Base-by-base conservation (phyloP, 2,797 vertebrate genomes). In the Rhinoraja longicauda region DNA sequence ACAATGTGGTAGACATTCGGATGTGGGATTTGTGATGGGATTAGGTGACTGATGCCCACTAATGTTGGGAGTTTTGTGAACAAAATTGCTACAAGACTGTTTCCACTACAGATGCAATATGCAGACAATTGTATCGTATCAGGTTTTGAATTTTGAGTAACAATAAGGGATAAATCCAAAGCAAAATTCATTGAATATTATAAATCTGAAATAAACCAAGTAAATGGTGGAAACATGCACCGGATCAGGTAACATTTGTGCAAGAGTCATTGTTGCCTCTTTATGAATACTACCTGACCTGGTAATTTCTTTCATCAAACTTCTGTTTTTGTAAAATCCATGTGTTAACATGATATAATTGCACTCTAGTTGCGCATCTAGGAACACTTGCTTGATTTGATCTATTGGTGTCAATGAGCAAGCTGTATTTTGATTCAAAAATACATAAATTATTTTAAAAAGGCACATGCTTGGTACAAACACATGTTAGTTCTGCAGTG, bases 331-430 rank as follows among this genome's bases (percentile, higher is more conserved):
- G 26, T 26, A 26, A 72, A 72, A 26, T 72, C 70, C 7, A 76
- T 76, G 76, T 32, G 76, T 12, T 77, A 77, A 77, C 77, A 29
- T 77, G 76, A 82, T 82, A 53, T 82, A 53, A 82, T 82, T 53
- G 19, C 2, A 8, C 21, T 81, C 39, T 8, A 57, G 24, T 79
- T 21, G 53, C 36, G 45, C 17, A 45, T 45, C 19, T 64, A 79
- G 79, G 29, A 2, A 9, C 5, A 2, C 9, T 19, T 57, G 24
- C 45, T 82, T 12, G 0, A 29, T 82, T 57, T 57, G 9, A 82
- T 29, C 79, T 12, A 2, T 29, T 82, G 79, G 45, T 57, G 2
- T 29, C 9, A 57, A 13, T 82, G 9, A 57, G 24, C 45, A 57
- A 57, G 45, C 15, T 81, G 19, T 1, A 45, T 81, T 1, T 9